Evolutionary conservation across 2,113 vertebrate species (phyloP).

Genomic region (Dipodomys stephensi): DNA sequence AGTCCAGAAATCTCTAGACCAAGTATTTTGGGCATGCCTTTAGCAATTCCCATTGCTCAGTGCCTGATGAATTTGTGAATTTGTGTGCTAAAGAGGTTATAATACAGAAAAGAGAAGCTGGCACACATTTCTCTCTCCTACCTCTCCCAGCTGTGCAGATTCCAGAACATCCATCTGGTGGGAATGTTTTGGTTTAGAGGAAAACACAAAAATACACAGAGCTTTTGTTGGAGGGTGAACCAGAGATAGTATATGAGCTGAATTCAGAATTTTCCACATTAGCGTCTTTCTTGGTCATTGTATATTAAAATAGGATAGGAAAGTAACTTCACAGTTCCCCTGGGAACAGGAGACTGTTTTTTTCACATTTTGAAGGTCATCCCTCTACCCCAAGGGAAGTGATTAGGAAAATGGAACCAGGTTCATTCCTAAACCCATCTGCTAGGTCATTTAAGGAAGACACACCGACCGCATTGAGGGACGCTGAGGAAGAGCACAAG

Average conservation of each 20-base stretch:
- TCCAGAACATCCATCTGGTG: neutral
- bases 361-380: conserved; percentile 70
- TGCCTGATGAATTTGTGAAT: neutral
- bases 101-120: neutral
- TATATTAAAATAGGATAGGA: conserved; percentile 59
- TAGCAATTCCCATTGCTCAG: neutral
- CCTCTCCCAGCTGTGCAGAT: no score
- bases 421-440: conserved; percentile 33
- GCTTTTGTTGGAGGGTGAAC: conserved; percentile 45
- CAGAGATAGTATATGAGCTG: neutral
- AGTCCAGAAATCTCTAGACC: conserved; percentile 31
- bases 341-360: conserved; percentile 59
- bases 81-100: conserved; percentile 1
- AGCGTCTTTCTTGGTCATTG: conserved; percentile 44
- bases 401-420: neutral
- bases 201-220: neutral
- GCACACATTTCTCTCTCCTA: no score
- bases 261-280: conserved; percentile 78
- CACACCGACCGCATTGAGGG: neutral
- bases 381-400: conserved; percentile 43
- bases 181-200: conserved; percentile 62
- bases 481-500: neutral
- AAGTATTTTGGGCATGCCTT: neutral
- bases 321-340: conserved; percentile 61
- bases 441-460: neutral